These are phyloP conservation scores for Crossaster papposus DNA, from an alignment of 53 echinoderm and acorn worm species.

Conservation along the genomic window DNA sequence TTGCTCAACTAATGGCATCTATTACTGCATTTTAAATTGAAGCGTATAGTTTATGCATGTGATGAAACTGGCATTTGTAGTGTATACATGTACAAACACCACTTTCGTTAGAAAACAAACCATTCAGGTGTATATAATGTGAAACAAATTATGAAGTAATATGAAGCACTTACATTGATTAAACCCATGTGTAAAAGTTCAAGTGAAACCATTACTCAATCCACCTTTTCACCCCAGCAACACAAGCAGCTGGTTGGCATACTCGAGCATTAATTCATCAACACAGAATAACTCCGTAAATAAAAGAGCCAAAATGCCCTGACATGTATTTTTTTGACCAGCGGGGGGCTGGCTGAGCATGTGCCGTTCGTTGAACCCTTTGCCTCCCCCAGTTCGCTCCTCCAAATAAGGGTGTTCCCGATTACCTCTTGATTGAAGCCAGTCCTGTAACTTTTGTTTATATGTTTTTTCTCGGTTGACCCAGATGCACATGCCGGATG, in stretches of 20 bases:
- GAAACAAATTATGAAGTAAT: no score
- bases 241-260: not conserved
- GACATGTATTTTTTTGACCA: constrained; percentile 6
- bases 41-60: no score
- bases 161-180: not conserved
- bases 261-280: not conserved
- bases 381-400: not conserved
- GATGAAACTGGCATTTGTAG: no score
- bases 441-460: not conserved
- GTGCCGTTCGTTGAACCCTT: constrained; percentile 20
- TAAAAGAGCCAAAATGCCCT: not conserved
- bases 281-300: not conserved
- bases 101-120: no score
- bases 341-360: not conserved
- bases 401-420: not conserved
- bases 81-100: no score
- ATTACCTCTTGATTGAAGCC: not conserved
- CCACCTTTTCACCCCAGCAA: not conserved
- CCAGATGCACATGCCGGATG: constrained; percentile 4
- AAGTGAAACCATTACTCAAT: not conserved
- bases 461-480: not conserved
- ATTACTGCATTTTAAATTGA: no score
- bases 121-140: no score
- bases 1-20: no score
- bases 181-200: not conserved